phyloP scores from a whole-genome alignment of 92 coral and sea anemone genomes.

The Bergia sp. region DNA sequence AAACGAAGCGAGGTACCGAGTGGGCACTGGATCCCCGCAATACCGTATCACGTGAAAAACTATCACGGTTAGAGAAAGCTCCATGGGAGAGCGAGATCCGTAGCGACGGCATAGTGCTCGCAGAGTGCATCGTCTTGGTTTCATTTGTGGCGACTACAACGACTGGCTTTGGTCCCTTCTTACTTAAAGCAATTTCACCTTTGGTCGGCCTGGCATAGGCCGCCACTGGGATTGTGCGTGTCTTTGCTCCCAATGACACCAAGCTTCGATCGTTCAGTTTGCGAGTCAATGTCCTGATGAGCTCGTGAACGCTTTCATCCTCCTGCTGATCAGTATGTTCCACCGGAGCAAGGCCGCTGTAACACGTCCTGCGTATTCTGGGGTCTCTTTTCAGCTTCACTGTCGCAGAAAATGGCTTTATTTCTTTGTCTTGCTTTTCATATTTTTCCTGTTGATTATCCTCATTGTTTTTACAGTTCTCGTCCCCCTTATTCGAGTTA shows the following conservation, averaged over 20 bases:
- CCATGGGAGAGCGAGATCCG: constrained; percentile 1
- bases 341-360: constrained; percentile 7
- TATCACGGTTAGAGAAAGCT: neutral
- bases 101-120: neutral
- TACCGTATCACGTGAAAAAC: constrained; percentile 15
- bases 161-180: constrained; percentile 58
- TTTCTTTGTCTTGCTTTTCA: neutral
- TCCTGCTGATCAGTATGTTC: neutral
- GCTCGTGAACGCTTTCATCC: constrained; percentile 20
- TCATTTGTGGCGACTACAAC: neutral
- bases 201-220: constrained; percentile 77
- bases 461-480: neutral
- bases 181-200: constrained; percentile 73
- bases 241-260: constrained; percentile 33
- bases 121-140: neutral
- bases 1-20: constrained; percentile 7
- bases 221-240: constrained; percentile 53
- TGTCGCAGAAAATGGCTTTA: neutral
- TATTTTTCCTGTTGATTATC: neutral
- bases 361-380: neutral
- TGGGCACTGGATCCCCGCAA: constrained; percentile 33
- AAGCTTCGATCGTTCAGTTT: constrained; percentile 53
- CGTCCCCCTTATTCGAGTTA: neutral
- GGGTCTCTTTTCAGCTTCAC: neutral
- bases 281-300: constrained; percentile 60